Percentiles rank a stretch among this genome's conserved stretches.
Evolutionary conservation across 1,140 invertebrate species (phyloP).

Genomic region (Asobara japonica): DNA sequence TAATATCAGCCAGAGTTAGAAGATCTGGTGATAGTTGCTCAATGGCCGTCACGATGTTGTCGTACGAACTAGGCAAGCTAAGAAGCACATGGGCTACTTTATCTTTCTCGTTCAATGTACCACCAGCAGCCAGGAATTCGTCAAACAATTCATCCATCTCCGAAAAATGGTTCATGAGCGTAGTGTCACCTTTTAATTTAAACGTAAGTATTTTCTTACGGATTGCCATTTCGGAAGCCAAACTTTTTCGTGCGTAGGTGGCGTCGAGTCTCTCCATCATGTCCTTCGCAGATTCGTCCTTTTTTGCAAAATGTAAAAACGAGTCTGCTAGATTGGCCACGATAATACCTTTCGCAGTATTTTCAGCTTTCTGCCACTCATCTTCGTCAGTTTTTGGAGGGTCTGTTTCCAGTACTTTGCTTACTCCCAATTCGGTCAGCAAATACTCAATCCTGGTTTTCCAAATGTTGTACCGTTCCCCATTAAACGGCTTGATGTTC

Average conservation of each 20-base stretch:
- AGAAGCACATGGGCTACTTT: neutral
- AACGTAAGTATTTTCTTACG: neutral
- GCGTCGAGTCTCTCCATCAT: neutral
- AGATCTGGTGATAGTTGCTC: neutral
- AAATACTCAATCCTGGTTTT: neutral
- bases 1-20: neutral
- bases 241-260: neutral
- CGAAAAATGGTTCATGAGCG: neutral
- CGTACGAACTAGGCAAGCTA: neutral
- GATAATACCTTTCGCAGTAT: neutral
- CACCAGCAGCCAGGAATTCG: neutral
- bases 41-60: neutral
- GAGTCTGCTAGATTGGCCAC: neutral
- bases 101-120: neutral
- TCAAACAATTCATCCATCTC: neutral
- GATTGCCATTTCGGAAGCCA: neutral
- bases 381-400: neutral
- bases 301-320: neutral
- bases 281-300: neutral
- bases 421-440: neutral
- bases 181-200: neutral
- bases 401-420: neutral
- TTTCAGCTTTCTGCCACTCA: neutral
- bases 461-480: neutral
- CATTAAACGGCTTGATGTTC: too few relatives aligned